A percentile compares a stretch with the other conserved stretches of the same genome.
Evolutionary conservation across 2,888 invertebrate species (phyloP).

Genomic region (Drosophila ezoana): DNA sequence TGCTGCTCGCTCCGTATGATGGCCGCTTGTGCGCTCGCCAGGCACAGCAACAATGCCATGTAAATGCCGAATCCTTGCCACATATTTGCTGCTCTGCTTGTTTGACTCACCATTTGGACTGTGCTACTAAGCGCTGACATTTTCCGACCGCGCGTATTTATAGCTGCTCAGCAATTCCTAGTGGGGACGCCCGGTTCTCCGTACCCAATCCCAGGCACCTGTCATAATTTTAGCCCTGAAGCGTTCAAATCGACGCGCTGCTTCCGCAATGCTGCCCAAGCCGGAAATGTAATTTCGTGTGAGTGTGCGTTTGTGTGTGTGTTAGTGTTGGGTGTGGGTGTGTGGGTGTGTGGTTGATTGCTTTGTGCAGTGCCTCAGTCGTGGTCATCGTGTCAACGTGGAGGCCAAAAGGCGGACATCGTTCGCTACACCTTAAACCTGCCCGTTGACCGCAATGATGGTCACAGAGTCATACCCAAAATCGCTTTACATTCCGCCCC

Average conservation of each 20-base stretch:
- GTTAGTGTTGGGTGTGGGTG: constrained; percentile 3
- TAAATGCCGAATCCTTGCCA: constrained; percentile 47
- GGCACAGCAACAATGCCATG: constrained; percentile 39
- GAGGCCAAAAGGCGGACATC: constrained; percentile 69
- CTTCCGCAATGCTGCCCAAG: constrained; percentile 66
- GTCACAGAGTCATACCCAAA: constrained; percentile 73
- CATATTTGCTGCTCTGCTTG: constrained; percentile 54
- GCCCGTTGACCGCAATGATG: constrained; percentile 76
- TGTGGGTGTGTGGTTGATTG: constrained; percentile 28
- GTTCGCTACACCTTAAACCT: constrained; percentile 74
- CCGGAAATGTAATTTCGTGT: constrained; percentile 75
- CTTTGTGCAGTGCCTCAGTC: constrained; percentile 41
- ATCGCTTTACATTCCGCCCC: constrained; percentile 52
- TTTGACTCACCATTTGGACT: constrained; percentile 46
- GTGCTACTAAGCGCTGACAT: constrained; percentile 56
- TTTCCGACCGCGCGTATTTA: constrained; percentile 46
- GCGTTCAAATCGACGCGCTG: constrained; percentile 62
- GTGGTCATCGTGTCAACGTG: constrained; percentile 65
- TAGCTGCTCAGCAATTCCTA: constrained; percentile 28
- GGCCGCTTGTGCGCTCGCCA: constrained; percentile 48
- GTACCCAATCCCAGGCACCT: constrained; percentile 44
- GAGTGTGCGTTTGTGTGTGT: constrained; percentile 5
- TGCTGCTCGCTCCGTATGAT: constrained; percentile 52
- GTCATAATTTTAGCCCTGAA: constrained; percentile 76
- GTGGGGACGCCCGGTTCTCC: constrained; percentile 9